These are phyloP conservation scores for Leptarthrus brevirostris DNA, from an alignment of 2,888 invertebrate genomes.

Conservation along the genomic window DNA sequence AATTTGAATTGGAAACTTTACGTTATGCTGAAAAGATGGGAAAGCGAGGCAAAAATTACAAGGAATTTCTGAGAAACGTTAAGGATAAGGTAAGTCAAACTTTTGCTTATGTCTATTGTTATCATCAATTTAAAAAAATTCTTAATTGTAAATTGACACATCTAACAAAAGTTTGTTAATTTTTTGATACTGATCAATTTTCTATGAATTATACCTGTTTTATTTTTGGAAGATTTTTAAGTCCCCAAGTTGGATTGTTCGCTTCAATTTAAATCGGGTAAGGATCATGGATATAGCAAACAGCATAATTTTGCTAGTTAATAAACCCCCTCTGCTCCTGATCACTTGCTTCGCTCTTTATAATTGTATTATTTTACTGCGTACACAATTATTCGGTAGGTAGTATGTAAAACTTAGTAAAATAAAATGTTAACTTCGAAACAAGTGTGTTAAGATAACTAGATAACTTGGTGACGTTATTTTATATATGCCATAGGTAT, in stretches of 20 bases:
- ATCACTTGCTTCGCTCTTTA: too few relatives aligned
- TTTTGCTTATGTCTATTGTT: conserved; percentile 6
- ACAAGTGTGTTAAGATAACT: too few relatives aligned
- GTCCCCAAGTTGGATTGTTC: conserved; percentile 26
- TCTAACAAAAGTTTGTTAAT: not conserved
- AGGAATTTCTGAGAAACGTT: conserved; percentile 87
- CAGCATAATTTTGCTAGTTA: not conserved
- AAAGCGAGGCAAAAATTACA: conserved; percentile 71
- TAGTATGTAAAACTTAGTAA: too few relatives aligned
- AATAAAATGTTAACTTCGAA: too few relatives aligned
- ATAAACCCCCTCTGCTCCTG: too few relatives aligned
- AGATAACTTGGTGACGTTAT: too few relatives aligned
- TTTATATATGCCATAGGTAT: too few relatives aligned
- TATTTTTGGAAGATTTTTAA: conserved; percentile 40
- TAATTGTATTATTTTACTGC: too few relatives aligned
- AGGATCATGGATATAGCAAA: not conserved
- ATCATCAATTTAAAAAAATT: not conserved
- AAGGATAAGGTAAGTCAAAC: conserved; percentile 81
- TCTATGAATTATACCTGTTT: conserved; percentile 19
- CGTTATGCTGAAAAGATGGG: conserved; percentile 69
- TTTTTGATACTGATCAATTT: conserved; percentile 20
- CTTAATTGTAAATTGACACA: conserved; percentile 33
- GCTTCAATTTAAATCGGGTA: conserved; percentile 28
- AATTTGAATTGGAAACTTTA: conserved; percentile 91
- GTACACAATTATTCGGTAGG: too few relatives aligned